These are phyloP conservation scores for fruit fly (Drosophila melanogaster) DNA, from an alignment of 1,140 invertebrate species.

Conservation along the genomic window DNA sequence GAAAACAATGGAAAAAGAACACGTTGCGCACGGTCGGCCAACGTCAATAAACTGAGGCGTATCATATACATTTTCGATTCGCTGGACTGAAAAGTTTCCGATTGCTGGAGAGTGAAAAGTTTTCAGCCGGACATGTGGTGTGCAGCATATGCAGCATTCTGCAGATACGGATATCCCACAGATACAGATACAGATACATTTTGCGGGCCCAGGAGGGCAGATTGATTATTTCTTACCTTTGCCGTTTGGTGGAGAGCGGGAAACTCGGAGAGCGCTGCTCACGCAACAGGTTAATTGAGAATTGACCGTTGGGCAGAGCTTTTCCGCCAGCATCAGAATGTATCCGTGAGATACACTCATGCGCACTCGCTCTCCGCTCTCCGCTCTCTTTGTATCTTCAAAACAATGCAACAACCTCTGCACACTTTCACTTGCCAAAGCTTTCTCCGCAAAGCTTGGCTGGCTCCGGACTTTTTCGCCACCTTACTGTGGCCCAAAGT, in stretches of 20 bases:
- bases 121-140: slow-evolving; percentile 46
- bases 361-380: slow-evolving; percentile 34
- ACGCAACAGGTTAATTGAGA: slow-evolving; percentile 73
- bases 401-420: slow-evolving; percentile 76
- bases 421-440: slow-evolving; percentile 69
- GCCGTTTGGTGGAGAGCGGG: slow-evolving; percentile 23
- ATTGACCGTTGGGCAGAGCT: slow-evolving; percentile 28
- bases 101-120: slow-evolving; percentile 37
- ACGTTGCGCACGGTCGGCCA: slow-evolving; percentile 70
- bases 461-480: slow-evolving; percentile 12
- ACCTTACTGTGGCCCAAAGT: slow-evolving; percentile 59
- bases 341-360: slow-evolving; percentile 42
- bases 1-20: slow-evolving; percentile 41
- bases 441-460: slow-evolving; percentile 43
- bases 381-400: slow-evolving; percentile 24
- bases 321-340: slow-evolving; percentile 10
- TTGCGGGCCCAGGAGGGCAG: slow-evolving; percentile 22
- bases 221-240: slow-evolving; percentile 55
- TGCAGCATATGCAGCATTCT: slow-evolving; percentile 75
- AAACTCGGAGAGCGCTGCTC: slow-evolving; percentile 27
- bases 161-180: slow-evolving; percentile 22
- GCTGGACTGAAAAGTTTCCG: slow-evolving; percentile 51
- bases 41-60: slow-evolving; percentile 55
- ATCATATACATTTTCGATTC: slow-evolving; percentile 55
- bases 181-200: slow-evolving; percentile 23